These are phyloP conservation scores for Siderastrea radians DNA, from an alignment of 92 coral and sea anemone species.

Conservation along the genomic window DNA sequence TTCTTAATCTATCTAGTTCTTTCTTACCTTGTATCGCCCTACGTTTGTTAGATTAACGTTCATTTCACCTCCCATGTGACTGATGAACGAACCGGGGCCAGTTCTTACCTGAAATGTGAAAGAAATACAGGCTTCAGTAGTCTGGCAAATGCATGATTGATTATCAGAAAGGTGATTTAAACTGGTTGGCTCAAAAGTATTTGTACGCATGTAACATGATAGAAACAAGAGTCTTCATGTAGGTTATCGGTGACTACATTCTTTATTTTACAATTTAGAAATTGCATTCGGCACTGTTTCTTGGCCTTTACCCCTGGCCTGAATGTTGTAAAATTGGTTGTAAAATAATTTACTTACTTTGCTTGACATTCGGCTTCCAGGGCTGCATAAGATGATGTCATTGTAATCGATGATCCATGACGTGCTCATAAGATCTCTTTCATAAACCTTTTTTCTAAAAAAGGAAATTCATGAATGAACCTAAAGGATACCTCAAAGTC, in stretches of 20 bases:
- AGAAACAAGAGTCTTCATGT: no score
- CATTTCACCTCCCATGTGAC: constrained; percentile 30
- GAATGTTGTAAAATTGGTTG: no score
- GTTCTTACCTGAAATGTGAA: constrained; percentile 42
- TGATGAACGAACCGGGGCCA: constrained; percentile 27
- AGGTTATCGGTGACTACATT: no score
- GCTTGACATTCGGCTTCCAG: constrained; percentile 66
- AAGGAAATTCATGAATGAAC: not conserved
- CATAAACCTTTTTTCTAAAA: constrained; percentile 73
- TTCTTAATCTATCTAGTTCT: not conserved
- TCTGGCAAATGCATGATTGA: no score
- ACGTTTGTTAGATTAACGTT: constrained; percentile 46
- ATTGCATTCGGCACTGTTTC: no score
- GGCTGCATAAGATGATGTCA: constrained; percentile 56
- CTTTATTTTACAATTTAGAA: no score
- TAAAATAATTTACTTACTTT: constrained; percentile 52
- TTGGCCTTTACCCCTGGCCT: no score
- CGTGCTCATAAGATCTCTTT: constrained; percentile 65
- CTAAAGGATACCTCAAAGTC: not conserved
- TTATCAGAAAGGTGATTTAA: no score
- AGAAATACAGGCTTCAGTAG: not conserved
- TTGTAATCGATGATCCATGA: constrained; percentile 81
- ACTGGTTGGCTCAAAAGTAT: no score
- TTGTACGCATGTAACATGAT: no score
- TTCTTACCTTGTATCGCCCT: constrained; percentile 83